Evolutionary conservation across 2,888 invertebrate species (phyloP).

Genomic region (Lissocephala sabroskyi): DNA sequence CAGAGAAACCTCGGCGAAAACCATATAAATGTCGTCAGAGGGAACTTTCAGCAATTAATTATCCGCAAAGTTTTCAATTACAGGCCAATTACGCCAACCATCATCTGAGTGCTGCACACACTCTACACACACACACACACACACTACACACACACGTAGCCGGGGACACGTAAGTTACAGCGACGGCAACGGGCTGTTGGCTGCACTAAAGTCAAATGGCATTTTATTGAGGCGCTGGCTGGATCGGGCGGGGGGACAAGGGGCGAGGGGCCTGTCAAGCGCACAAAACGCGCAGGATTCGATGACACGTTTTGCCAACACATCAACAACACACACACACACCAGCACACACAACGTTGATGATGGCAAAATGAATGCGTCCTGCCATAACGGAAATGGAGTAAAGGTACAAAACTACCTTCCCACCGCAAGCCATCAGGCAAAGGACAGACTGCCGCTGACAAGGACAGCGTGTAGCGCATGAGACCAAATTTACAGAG

Average conservation of each 20-base stretch:
- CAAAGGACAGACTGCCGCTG: too few species aligned
- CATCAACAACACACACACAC: too few species aligned
- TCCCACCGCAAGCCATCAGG: too few species aligned
- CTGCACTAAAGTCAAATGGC: slow-evolving; percentile 25
- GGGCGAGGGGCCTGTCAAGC: slow-evolving; percentile 8
- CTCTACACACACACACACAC: slow-evolving; percentile 1
- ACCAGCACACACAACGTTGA: slow-evolving; percentile 40
- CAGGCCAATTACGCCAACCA: slow-evolving; percentile 49
- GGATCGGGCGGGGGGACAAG: slow-evolving; percentile 10
- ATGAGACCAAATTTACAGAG: slow-evolving; percentile 51
- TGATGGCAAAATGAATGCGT: slow-evolving; percentile 46
- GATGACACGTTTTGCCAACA: slow-evolving; percentile 62
- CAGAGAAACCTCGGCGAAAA: slow-evolving; percentile 45
- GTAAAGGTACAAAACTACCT: background rate
- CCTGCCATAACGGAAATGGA: slow-evolving; percentile 49
- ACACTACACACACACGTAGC: slow-evolving; percentile 1
- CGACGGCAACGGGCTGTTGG: background rate
- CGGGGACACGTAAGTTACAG: slow-evolving; percentile 8
- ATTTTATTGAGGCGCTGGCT: slow-evolving; percentile 35
- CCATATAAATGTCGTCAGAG: slow-evolving; percentile 57
- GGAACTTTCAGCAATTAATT: slow-evolving; percentile 58
- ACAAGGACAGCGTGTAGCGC: slow-evolving; percentile 21
- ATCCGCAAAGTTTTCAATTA: slow-evolving; percentile 61
- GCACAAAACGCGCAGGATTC: slow-evolving; percentile 16
- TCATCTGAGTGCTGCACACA: slow-evolving; percentile 22